A percentile compares a stretch with the other conserved stretches of the same genome.
phyloP scores from a whole-genome alignment of 2,888 invertebrate genomes.

The Hartigia nigra region DNA sequence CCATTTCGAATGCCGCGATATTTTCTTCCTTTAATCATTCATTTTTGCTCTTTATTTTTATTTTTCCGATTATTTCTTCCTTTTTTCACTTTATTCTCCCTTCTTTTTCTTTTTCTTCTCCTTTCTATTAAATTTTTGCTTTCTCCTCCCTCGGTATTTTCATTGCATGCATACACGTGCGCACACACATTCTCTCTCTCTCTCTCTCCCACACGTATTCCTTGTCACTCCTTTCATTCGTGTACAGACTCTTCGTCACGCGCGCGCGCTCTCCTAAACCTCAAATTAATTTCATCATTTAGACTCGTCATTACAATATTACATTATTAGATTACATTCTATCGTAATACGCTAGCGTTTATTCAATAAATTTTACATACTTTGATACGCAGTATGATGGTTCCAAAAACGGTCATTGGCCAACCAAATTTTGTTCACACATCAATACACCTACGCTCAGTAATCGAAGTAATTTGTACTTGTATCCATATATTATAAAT shows the following conservation, averaged over 20 bases:
- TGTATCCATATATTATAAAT: slow-evolving; percentile 67
- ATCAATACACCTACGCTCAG: slow-evolving; percentile 66
- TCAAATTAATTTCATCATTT: slow-evolving; percentile 66
- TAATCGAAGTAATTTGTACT: slow-evolving; percentile 68
- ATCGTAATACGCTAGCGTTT: slow-evolving; percentile 66
- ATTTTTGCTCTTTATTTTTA: slow-evolving; percentile 41
- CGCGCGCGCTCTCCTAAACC: slow-evolving; percentile 58
- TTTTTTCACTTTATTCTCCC: slow-evolving; percentile 18
- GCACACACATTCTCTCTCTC: slow-evolving; percentile 51
- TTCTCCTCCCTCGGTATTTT: not conserved
- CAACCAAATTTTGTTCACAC: slow-evolving; percentile 67
- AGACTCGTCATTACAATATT: slow-evolving; percentile 67
- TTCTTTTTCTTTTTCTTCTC: slow-evolving; percentile 26
- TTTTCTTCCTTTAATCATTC: slow-evolving; percentile 41
- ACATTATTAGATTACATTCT: slow-evolving; percentile 67
- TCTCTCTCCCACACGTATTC: not conserved
- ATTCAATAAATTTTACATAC: slow-evolving; percentile 67
- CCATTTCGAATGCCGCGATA: not conserved
- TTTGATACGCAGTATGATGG: slow-evolving; percentile 67
- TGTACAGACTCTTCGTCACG: slow-evolving; percentile 26
- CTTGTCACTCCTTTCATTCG: slow-evolving; percentile 2
- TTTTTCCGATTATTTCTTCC: slow-evolving; percentile 41
- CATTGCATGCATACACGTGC: not conserved
- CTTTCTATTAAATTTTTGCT: not conserved
- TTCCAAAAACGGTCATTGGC: slow-evolving; percentile 67